Percentiles rank a stretch among this genome's conserved stretches.
These are phyloP conservation scores for Halisarca cf. caerulea DNA, from an alignment of 37 sponge, comb jelly and placozoan species.

Conservation along the genomic window DNA sequence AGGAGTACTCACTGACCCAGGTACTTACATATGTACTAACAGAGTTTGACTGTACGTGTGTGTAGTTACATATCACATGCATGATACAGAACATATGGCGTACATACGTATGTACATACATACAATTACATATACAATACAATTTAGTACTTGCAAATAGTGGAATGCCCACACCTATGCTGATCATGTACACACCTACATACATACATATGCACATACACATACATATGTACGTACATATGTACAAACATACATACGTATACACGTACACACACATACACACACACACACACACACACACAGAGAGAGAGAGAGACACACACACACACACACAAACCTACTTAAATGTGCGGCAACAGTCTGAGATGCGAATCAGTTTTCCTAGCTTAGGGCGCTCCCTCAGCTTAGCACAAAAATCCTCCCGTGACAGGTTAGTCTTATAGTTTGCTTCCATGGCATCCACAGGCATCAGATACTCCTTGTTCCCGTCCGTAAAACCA, in stretches of 20 bases:
- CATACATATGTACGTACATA: background rate
- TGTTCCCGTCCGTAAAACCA: background rate
- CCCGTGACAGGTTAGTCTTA: background rate
- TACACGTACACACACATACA: background rate
- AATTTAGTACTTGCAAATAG: no score
- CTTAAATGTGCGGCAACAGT: constrained; percentile 18
- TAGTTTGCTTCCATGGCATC: background rate
- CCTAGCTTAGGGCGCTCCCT: background rate
- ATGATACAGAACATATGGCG: no score
- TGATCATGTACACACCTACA: background rate
- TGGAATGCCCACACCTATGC: background rate
- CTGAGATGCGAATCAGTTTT: constrained; percentile 1
- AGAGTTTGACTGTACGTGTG: no score
- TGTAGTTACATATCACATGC: background rate
- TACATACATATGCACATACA: background rate
- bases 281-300: background rate
- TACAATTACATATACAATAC: background rate
- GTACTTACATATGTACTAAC: no score
- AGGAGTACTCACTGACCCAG: no score
- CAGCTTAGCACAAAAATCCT: background rate
- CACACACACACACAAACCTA: background rate
- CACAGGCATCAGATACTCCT: constrained; percentile 28
- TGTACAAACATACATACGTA: background rate
- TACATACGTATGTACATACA: no score
- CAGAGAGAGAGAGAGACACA: background rate